phyloP scores from a whole-genome alignment of 2,113 vertebrate species.

The Ranitomeya variabilis region DNA sequence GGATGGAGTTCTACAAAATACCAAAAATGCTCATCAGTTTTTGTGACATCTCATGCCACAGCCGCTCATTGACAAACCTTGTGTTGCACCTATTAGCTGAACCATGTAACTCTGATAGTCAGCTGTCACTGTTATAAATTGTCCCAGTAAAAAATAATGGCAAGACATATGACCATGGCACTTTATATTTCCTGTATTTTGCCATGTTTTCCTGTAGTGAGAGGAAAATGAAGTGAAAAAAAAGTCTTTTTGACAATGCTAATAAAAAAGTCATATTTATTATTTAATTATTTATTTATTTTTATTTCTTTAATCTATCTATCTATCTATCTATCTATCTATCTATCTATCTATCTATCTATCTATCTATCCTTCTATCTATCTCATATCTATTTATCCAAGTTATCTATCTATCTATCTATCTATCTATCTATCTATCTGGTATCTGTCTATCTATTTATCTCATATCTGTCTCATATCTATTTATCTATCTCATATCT shows the following conservation, averaged over 20 bases:
- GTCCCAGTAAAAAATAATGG: neutral
- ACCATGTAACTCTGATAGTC: neutral
- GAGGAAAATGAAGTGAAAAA: neutral
- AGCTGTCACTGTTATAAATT: constrained; percentile 4
- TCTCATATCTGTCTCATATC: no score
- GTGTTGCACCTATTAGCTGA: neutral
- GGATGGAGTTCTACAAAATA: neutral
- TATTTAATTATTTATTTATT: no score
- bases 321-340: neutral
- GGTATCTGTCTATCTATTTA: neutral
- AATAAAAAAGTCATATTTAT: no score
- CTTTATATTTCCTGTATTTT: neutral
- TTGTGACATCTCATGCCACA: neutral
- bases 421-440: neutral
- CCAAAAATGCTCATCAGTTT: neutral
- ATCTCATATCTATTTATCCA: no score
- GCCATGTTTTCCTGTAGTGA: neutral
- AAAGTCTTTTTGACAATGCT: neutral
- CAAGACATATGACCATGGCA: neutral
- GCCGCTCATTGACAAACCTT: neutral
- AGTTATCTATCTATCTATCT: neutral
- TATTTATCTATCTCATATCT: no score
- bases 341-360: neutral
- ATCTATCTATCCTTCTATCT: constrained; percentile 3
- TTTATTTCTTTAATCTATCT: no score